Evolutionary conservation across 1,140 invertebrate genomes (phyloP).

Genomic region (Plodia interpunctella): DNA sequence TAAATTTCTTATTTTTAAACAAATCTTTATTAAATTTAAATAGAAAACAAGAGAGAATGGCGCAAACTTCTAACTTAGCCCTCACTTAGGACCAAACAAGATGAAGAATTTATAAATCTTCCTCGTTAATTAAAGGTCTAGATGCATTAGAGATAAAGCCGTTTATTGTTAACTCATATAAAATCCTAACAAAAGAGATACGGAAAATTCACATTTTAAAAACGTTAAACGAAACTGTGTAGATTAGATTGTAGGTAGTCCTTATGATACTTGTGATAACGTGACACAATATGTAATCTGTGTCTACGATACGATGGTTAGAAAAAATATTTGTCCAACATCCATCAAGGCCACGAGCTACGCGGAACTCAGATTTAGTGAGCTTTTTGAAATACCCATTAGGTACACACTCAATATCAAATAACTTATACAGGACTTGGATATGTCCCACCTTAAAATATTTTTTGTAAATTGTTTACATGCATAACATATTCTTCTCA

Average conservation of each 20-base stretch:
- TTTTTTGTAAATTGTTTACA: neutral
- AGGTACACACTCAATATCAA: slow-evolving; percentile 47
- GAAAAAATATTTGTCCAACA: slow-evolving; percentile 63
- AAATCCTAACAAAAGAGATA: neutral
- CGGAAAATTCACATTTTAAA: neutral
- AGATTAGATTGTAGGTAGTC: neutral
- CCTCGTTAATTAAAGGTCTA: no score
- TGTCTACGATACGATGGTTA: slow-evolving; percentile 30
- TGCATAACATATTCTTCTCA: no score
- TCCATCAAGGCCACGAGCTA: slow-evolving; percentile 51
- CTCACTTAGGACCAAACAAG: no score
- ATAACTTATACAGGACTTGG: slow-evolving; percentile 58
- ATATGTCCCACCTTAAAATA: slow-evolving; percentile 16
- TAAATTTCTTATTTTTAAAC: no score
- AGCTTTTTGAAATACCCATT: slow-evolving; percentile 37
- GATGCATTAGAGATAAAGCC: no score
- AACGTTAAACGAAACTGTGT: neutral
- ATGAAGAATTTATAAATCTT: no score
- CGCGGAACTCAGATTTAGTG: slow-evolving; percentile 50
- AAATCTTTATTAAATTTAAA: no score
- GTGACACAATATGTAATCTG: slow-evolving; percentile 59
- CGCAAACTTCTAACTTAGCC: no score
- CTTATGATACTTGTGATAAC: slow-evolving; percentile 37
- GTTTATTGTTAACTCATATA: neutral
- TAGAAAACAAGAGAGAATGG: no score